Conservation (phyloP, 2,797 vertebrate species). For the Psittacula echo region DNA sequence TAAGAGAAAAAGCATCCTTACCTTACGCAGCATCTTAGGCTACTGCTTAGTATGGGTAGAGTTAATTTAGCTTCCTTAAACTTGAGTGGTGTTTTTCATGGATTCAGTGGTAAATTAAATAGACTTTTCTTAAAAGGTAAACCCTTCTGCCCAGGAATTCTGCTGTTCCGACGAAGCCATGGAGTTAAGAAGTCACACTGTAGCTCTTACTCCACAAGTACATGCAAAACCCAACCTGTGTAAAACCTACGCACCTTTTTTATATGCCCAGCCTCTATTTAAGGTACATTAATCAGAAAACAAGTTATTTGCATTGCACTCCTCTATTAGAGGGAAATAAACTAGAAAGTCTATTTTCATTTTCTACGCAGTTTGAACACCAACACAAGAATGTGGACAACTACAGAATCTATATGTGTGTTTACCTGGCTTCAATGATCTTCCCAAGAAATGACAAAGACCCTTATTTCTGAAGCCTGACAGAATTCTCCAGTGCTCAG, state of each 20-base stretch:
- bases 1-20: not conserved
- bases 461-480: not conserved
- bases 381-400: rapidly evolving
- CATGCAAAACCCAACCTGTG: not conserved
- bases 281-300: not conserved
- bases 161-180: not conserved
- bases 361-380: not conserved
- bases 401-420: not conserved
- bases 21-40: not conserved
- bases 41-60: rapidly evolving
- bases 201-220: not conserved
- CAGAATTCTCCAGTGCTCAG: not conserved
- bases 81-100: not conserved
- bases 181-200: not conserved
- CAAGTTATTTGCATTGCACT: not conserved
- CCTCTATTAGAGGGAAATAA: not conserved
- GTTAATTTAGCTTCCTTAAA: not conserved
- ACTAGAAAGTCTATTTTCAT: not conserved
- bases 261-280: not conserved
- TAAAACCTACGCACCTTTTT: rapidly evolving
- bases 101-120: not conserved
- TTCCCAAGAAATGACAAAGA: not conserved
- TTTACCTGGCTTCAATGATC: not conserved
- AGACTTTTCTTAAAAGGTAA: not conserved
- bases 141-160: not conserved